Percentiles rank a stretch among this genome's conserved stretches.
Conservation (phyloP, 2,797 vertebrate species). For the Streptopelia turtur region DNA sequence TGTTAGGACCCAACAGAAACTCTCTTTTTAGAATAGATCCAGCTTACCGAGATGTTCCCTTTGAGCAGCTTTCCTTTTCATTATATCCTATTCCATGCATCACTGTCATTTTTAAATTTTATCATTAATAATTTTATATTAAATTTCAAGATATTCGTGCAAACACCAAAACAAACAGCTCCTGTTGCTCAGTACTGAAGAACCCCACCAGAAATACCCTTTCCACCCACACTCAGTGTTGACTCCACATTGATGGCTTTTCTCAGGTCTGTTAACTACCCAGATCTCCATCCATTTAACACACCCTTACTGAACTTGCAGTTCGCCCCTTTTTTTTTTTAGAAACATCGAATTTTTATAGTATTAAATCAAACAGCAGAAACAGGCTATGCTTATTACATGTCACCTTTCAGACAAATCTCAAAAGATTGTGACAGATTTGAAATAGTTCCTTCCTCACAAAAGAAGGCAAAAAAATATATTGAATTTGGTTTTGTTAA, state of each 20-base stretch:
- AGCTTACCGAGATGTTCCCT: neutral
- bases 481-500: neutral
- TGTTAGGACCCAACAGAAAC: accelerated
- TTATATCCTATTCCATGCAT: neutral
- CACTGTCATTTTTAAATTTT: neutral
- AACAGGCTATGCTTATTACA: neutral
- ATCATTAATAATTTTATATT: neutral
- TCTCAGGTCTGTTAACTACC: neutral
- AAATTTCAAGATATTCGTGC: neutral
- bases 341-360: neutral
- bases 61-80: neutral
- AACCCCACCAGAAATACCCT: neutral
- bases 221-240: accelerated
- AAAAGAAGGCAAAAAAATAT: neutral
- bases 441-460: neutral
- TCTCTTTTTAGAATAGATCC: neutral
- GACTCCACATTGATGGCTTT: neutral
- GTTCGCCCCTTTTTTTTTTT: neutral
- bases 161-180: neutral
- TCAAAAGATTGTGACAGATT: neutral
- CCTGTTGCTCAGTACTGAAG: too few relatives aligned
- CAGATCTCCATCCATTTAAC: neutral
- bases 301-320: neutral
- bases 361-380: neutral
- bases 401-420: neutral